Evolutionary conservation across 2,113 vertebrate genomes (phyloP).

Genomic region (Corydoras sp.): DNA sequence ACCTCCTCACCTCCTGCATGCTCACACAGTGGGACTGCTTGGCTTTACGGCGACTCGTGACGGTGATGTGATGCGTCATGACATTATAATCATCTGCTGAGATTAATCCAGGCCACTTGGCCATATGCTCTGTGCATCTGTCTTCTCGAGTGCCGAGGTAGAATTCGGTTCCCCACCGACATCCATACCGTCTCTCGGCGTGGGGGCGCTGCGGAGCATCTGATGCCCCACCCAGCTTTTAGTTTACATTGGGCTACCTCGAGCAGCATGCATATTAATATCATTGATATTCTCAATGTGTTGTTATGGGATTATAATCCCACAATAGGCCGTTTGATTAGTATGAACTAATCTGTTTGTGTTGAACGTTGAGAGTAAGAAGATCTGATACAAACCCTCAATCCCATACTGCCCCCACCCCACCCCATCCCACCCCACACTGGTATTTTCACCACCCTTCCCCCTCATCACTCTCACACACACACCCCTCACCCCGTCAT

Average conservation of each 20-base stretch:
- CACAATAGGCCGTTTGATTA: too few relatives aligned
- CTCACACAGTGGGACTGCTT: background rate
- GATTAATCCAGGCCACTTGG: constrained; percentile 21
- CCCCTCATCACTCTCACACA: too few relatives aligned
- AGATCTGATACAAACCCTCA: too few relatives aligned
- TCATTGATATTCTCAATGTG: too few relatives aligned
- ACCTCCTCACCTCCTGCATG: constrained; percentile 2
- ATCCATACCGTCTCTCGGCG: constrained; percentile 24
- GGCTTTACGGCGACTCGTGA: constrained; percentile 9
- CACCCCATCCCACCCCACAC: too few relatives aligned
- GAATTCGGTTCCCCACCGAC: constrained; percentile 25
- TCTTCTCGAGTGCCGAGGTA: constrained; percentile 29
- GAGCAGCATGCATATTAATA: too few relatives aligned
- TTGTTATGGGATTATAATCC: too few relatives aligned
- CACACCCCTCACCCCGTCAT: too few relatives aligned
- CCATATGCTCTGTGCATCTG: constrained; percentile 46
- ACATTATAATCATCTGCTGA: constrained; percentile 17
- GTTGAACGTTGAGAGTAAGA: too few relatives aligned
- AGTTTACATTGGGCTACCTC: background rate
- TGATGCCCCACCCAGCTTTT: background rate
- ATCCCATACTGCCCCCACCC: too few relatives aligned
- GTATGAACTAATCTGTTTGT: too few relatives aligned
- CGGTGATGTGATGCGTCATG: constrained; percentile 26
- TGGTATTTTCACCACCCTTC: too few relatives aligned
- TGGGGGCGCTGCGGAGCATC: constrained; percentile 2